Base-by-base conservation (phyloP, 2,797 vertebrate genomes). In the Falco naumanni region DNA sequence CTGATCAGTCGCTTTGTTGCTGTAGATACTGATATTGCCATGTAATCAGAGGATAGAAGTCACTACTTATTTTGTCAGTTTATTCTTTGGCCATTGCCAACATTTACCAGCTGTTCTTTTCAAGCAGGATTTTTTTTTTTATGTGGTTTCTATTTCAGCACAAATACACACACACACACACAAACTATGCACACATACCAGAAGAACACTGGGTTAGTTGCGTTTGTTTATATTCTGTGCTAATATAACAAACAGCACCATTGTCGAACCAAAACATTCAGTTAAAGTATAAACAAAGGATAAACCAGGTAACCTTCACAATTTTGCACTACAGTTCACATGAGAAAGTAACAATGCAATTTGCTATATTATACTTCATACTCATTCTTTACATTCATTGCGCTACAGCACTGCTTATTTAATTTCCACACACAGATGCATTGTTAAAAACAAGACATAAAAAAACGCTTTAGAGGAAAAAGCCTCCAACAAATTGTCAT, bases 31-130 rank as follows among this genome's bases (percentile, higher is more conserved):
- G 6, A 43, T 51, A 81, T 26, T 78, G 60, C 57, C 45, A 74
- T n/a, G 25, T 25, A 86, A 59, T 33, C 37, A 45, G 26, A 80
- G 48, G 19, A 86, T 56, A 8, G 17, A 72, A 85, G 65, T 86
- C 60, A 65, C 60, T 61, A 80, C 79, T 68, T 74, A 48, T 87
- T 86, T 80, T 66, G 88, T 60, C 64, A 84, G 26, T 74, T 94
- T 74, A 70, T 74, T 83, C 78, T 71, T 69, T 54, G 37, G 68
- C 48, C 74, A 48, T 59, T 91, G 83, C 86, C 72, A 93, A 95
- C 57, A 86, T 57, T 70, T 77, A 84, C 83, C 92, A 94, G 87
- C 76, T 94, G 72, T 84, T 91, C 88, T 75, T 84, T 88, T 84
- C 76, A 86, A 83, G 84, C 34, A 86, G 16, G 17, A 87, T 77